Evolutionary conservation across 1,140 invertebrate genomes (phyloP).

Genomic region (Lanistes nyassanus): DNA sequence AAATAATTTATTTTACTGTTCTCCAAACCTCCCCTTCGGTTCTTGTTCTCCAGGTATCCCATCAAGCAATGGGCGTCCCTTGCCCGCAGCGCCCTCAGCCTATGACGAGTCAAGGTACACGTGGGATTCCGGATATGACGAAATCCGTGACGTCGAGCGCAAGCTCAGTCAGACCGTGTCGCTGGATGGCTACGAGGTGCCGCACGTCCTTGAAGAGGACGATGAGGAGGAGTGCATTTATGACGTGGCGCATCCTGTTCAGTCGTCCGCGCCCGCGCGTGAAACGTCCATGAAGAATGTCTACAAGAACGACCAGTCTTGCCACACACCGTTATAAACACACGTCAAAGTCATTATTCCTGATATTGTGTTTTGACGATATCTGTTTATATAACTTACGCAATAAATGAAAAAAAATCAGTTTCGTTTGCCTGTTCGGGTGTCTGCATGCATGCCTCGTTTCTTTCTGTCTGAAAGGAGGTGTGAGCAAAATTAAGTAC

Average conservation of each 20-base stretch:
- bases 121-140: constrained; percentile 22
- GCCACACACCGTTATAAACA: constrained; percentile 7
- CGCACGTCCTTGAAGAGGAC: constrained; percentile 5
- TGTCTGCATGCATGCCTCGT: too few species aligned
- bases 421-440: too few species aligned
- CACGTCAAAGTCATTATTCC: too few species aligned
- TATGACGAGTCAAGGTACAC: constrained; percentile 3
- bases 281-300: neutral
- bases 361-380: too few species aligned
- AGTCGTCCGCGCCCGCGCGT: neutral
- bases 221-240: constrained; percentile 25
- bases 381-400: too few species aligned
- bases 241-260: constrained; percentile 6
- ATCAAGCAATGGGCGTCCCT: neutral
- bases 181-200: constrained; percentile 23
- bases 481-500: too few species aligned
- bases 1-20: too few species aligned
- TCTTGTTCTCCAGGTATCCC: too few species aligned
- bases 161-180: neutral
- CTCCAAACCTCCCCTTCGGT: too few species aligned
- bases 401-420: too few species aligned
- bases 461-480: too few species aligned
- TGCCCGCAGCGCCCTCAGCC: constrained; percentile 10
- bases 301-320: constrained; percentile 16
- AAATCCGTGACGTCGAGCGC: constrained; percentile 21